These are phyloP conservation scores for Mayetiola destructor DNA, from an alignment of 2,888 invertebrate genomes.

Conservation along the genomic window DNA sequence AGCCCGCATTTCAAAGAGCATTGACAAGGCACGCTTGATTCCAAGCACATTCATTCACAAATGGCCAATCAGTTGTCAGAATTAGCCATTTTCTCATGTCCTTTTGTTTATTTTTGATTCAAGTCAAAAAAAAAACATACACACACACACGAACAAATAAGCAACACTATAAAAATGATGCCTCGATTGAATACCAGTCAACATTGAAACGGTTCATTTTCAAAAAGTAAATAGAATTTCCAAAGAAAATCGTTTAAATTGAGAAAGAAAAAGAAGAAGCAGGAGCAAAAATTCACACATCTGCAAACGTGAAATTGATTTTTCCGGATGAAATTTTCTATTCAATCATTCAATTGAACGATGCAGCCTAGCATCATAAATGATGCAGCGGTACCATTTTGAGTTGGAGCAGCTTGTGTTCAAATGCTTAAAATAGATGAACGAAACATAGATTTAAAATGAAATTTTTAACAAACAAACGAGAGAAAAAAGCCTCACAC, in stretches of 20 bases:
- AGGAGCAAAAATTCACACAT: neutral
- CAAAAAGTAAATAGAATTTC: neutral
- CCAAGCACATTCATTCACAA: no score
- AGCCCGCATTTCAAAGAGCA: no score
- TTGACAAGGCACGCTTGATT: no score
- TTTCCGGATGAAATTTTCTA: slow-evolving; percentile 10
- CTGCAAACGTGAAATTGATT: slow-evolving; percentile 13
- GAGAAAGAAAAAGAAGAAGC: neutral
- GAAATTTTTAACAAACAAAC: neutral
- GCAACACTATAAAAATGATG: neutral
- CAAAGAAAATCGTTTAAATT: neutral
- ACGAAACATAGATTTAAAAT: neutral
- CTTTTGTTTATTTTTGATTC: no score
- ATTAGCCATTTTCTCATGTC: no score
- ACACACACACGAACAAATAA: neutral
- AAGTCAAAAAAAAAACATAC: neutral
- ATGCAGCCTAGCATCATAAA: neutral
- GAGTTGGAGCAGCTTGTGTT: neutral
- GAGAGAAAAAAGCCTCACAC: no score
- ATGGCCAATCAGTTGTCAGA: no score
- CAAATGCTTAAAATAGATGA: neutral
- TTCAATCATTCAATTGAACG: neutral
- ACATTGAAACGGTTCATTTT: neutral
- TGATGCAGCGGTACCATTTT: neutral
- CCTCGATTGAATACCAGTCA: slow-evolving; percentile 1